Percentiles rank a stretch among this genome's conserved stretches.
Conservation (phyloP, 2,113 vertebrate species). For the Nanorana parkeri region DNA sequence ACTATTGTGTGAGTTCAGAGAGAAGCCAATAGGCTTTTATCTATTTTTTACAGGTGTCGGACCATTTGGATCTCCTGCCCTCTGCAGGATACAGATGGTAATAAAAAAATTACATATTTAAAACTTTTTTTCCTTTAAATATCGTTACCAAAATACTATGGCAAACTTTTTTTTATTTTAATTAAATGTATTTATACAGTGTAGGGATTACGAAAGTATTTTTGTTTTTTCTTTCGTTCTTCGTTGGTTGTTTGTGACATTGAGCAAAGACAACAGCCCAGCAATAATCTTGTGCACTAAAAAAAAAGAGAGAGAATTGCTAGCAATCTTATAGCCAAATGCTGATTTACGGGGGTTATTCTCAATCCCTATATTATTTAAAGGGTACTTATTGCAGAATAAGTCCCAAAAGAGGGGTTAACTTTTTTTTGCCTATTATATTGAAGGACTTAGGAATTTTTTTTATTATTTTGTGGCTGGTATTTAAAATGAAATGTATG, state of each 20-base stretch:
- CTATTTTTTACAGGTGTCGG: too few species aligned
- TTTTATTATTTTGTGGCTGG: neutral
- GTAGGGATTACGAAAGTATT: constrained; percentile 4
- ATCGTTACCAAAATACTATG: constrained; percentile 34
- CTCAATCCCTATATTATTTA: constrained; percentile 28
- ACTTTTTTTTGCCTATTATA: constrained; percentile 24
- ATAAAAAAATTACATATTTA: neutral
- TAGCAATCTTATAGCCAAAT: constrained; percentile 52
- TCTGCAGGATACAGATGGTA: neutral
- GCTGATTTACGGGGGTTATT: constrained; percentile 36
- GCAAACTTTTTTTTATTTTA: constrained; percentile 12
- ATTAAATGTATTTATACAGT: constrained; percentile 39
- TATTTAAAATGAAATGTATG: constrained; percentile 41
- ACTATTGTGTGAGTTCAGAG: neutral
- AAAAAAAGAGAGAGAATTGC: constrained; percentile 25
- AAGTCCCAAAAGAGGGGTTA: neutral
- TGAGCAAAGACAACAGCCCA: constrained; percentile 31
- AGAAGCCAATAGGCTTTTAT: neutral
- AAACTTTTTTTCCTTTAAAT: constrained; percentile 2
- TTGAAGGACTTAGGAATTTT: constrained; percentile 38
- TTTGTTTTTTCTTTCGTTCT: constrained; percentile 16
- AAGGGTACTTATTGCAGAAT: constrained; percentile 1
- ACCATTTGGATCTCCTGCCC: neutral
- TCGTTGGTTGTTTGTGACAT: constrained; percentile 12
- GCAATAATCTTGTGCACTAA: constrained; percentile 56